Evolutionary conservation across 2,888 invertebrate species (phyloP), one percentile per base, ranked within the genome.

Genomic region (Drosophila heteroneura): DNA sequence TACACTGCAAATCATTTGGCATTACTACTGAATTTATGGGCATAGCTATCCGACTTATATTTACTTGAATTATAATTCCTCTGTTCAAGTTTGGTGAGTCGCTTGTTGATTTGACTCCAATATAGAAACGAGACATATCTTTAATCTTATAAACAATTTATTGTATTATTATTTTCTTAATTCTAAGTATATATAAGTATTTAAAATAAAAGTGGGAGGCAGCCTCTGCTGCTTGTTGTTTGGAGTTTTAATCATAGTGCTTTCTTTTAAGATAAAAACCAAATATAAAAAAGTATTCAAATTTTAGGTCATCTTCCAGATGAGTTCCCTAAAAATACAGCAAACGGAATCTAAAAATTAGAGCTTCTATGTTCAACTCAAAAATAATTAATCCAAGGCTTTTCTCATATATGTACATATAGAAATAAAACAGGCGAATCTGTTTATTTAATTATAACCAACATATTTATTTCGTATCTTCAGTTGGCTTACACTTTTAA

Each of bases 271-370:
- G 7, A 37, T 19, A 3, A 37, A 19, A 12, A 12, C 3, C 1
- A 0, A 12, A 22, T 22, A 44, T 22, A 0, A 12, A n/a, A n/a
- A 12, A 22, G 44, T n/a, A 22, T 44, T 22, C 0, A 0, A 12
- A 6, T 44, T 22, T 12, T 14, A 44, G 12, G 6, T 44, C 6
- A 44, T 44, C 12, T 12, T 12, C 12, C 12, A n/a, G n/a, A n/a
- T 44, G 12, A 12, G n/a, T 3, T 6, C 41, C 5, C 3, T 6
- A n/a, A 41, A 41, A n/a, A 19, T 39, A n/a, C 10, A 41, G 10
- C 5, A 41, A 2, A 2, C 2, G 5, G 5, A n/a, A n/a, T 44
- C 0, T 12, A 1, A 1, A 22, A 44, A n/a, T n/a, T 12, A n/a
- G 22, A 22, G 22, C 22, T 3, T 5, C 14, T 5, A n/a, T 10